These are phyloP conservation scores for Hemitrygon akajei DNA, from an alignment of 2,797 vertebrate genomes.

Conservation along the genomic window DNA sequence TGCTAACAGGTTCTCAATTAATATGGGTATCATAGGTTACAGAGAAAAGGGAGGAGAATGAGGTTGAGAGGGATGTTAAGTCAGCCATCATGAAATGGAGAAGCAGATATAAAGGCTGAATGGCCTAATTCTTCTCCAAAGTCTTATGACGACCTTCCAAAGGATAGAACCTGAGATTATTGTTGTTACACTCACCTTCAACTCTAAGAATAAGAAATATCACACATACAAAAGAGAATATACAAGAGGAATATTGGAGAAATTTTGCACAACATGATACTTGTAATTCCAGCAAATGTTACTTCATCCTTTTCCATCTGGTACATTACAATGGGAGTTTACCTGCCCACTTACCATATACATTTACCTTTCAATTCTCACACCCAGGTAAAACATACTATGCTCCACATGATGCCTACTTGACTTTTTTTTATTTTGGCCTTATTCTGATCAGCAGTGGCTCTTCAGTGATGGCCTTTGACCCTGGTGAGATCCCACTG, in stretches of 20 bases:
- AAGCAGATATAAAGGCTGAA: too few species aligned
- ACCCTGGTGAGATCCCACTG: background rate
- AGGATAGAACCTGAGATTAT: background rate
- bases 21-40: too few species aligned
- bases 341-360: background rate
- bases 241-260: background rate
- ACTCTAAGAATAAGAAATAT: background rate
- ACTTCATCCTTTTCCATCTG: background rate
- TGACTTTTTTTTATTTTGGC: background rate
- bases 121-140: too few species aligned
- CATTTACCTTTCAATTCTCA: conserved; percentile 8
- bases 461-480: background rate
- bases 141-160: background rate
- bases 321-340: background rate
- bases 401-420: background rate
- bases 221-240: background rate
- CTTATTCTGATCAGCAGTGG: background rate
- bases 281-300: background rate
- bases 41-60: too few species aligned
- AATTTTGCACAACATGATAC: background rate
- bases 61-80: too few species aligned
- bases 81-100: too few species aligned
- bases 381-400: background rate
- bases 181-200: background rate
- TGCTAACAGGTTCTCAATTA: too few species aligned